phyloP scores from a whole-genome alignment of 2,113 vertebrate genomes.

The Apaloderma vittatum region DNA sequence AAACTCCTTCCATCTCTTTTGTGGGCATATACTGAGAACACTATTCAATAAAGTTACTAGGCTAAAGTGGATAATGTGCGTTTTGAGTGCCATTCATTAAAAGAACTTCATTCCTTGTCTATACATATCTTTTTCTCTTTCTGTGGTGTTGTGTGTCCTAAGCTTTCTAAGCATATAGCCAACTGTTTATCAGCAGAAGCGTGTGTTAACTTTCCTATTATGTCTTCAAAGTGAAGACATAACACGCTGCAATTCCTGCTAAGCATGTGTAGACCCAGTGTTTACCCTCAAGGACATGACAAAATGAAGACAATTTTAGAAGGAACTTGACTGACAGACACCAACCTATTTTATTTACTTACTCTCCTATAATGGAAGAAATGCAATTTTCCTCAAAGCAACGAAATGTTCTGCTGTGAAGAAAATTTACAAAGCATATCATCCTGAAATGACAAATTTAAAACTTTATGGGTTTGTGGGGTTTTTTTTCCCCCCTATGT shows the following conservation, averaged over 20 bases:
- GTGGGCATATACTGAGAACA: neutral
- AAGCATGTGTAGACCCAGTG: neutral
- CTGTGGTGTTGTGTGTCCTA: neutral
- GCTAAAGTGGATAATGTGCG: neutral
- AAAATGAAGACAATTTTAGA: constrained; percentile 5
- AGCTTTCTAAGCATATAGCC: constrained; percentile 8
- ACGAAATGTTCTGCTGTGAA: neutral
- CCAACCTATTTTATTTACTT: neutral
- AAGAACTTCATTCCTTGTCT: neutral
- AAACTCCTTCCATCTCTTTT: neutral
- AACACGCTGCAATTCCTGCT: constrained; percentile 5
- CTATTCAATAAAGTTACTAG: neutral
- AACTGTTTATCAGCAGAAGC: constrained; percentile 9
- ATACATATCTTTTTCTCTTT: neutral
- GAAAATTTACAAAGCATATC: neutral
- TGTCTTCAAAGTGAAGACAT: neutral
- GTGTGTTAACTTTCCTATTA: neutral
- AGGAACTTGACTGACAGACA: neutral
- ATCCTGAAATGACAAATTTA: neutral
- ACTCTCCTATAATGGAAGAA: neutral
- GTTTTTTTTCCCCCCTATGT: neutral
- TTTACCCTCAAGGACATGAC: neutral
- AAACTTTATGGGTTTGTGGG: neutral
- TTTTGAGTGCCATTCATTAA: constrained; percentile 4
- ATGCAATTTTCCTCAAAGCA: neutral